These are phyloP conservation scores for Clivina fossor DNA, from an alignment of 2,888 invertebrate species.

Conservation along the genomic window DNA sequence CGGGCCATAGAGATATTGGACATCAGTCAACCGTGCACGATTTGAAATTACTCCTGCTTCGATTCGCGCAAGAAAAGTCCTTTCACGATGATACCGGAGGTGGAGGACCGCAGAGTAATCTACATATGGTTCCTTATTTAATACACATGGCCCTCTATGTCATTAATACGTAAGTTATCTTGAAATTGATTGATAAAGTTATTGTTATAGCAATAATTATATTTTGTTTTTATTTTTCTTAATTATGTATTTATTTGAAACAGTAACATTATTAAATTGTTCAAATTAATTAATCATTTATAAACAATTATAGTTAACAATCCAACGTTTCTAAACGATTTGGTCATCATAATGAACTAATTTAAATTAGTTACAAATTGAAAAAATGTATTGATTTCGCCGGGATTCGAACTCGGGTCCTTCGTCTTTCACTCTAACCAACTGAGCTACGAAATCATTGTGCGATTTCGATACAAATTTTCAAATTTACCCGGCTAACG, in stretches of 20 bases:
- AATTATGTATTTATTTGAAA: constrained; percentile 16
- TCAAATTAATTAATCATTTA: too few relatives aligned
- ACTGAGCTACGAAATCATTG: too few relatives aligned
- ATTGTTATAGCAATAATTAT: neutral
- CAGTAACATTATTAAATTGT: constrained; percentile 2
- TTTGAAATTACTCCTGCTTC: constrained; percentile 81
- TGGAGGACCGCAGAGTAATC: constrained; percentile 94
- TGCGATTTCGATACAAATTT: too few relatives aligned
- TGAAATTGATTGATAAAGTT: constrained; percentile 1
- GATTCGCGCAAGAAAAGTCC: constrained; percentile 91
- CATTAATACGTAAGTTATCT: constrained; percentile 73
- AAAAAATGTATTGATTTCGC: too few relatives aligned
- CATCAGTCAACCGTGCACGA: constrained; percentile 87
- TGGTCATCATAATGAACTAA: too few relatives aligned
- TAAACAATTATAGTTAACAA: too few relatives aligned
- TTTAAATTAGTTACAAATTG: too few relatives aligned
- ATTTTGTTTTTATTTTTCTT: constrained; percentile 18
- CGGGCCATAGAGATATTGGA: constrained; percentile 75
- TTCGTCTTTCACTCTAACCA: too few relatives aligned
- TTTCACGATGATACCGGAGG: constrained; percentile 98
- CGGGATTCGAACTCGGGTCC: too few relatives aligned
- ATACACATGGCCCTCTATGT: constrained; percentile 94
- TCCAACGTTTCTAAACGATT: too few relatives aligned
- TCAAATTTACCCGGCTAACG: too few relatives aligned
- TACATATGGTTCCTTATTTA: constrained; percentile 94